A percentile compares a stretch with the other conserved stretches of the same genome.
These are phyloP conservation scores for Cryptoleucopteryx plumbea DNA, from an alignment of 2,113 vertebrate species.

Conservation along the genomic window DNA sequence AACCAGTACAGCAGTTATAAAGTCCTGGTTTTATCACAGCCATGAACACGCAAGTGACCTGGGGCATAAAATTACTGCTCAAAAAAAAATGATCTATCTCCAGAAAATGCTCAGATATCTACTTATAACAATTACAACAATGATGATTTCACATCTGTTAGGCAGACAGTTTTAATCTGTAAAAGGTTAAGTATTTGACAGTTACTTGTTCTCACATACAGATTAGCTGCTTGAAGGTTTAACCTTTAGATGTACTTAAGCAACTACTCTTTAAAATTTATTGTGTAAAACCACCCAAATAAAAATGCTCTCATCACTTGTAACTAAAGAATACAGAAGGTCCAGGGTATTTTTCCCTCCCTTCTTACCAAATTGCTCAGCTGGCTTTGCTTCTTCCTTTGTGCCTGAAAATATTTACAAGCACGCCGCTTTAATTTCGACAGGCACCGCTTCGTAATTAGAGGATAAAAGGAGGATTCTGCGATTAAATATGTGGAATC, in stretches of 20 bases:
- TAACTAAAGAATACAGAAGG: conserved; percentile 26
- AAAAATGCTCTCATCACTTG: conserved; percentile 47
- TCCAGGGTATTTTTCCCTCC: background rate
- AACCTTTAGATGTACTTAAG: conserved; percentile 71
- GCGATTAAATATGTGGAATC: background rate
- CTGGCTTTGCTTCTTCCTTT: conserved; percentile 38
- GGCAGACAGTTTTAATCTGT: conserved; percentile 72
- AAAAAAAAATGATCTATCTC: conserved; percentile 16
- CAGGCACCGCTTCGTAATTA: conserved; percentile 27
- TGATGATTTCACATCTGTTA: conserved; percentile 68
- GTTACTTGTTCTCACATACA: conserved; percentile 71
- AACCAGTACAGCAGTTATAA: conserved; percentile 33
- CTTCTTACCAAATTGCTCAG: conserved; percentile 22
- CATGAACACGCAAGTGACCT: conserved; percentile 43
- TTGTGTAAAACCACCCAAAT: conserved; percentile 64
- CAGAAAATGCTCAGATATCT: conserved; percentile 58
- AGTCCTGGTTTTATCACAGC: conserved; percentile 46
- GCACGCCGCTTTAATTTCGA: background rate
- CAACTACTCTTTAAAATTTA: conserved; percentile 52
- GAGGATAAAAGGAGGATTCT: conserved; percentile 34
- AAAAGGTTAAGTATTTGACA: conserved; percentile 74
- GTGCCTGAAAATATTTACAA: conserved; percentile 47
- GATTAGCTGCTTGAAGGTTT: conserved; percentile 67
- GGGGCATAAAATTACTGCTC: conserved; percentile 52
- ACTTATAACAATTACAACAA: conserved; percentile 67